Evolutionary conservation across 2,797 vertebrate species (phyloP).

Genomic region (Myotis myotis): DNA sequence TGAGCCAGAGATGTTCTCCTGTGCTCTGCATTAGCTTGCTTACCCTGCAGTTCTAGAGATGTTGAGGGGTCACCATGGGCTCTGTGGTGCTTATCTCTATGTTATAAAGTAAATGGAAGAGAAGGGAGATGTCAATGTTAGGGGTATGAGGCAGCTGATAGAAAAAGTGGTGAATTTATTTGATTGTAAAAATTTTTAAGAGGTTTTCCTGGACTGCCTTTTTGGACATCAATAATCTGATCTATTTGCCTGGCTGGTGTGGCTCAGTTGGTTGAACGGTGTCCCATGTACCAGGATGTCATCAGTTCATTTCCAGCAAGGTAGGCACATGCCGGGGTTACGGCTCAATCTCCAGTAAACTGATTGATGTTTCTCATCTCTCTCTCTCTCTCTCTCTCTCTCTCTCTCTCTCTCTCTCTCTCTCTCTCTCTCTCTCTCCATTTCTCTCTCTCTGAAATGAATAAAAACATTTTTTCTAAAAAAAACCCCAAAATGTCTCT

Average conservation of each 20-base stretch:
- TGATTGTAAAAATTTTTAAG: constrained; percentile 8
- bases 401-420: not conserved
- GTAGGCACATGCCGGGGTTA: not conserved
- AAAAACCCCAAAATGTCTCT: not conserved
- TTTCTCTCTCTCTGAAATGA: not conserved
- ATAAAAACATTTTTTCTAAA: not conserved
- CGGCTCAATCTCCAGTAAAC: not conserved
- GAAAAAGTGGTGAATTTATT: not conserved
- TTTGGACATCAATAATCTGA: constrained; percentile 9
- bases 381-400: not conserved
- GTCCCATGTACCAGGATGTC: not conserved
- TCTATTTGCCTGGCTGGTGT: not conserved
- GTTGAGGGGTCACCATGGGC: no score
- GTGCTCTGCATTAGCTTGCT: not conserved
- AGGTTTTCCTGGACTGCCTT: not conserved
- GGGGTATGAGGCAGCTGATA: not conserved
- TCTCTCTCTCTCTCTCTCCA: not conserved
- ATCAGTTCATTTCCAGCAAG: not conserved
- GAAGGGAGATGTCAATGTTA: not conserved
- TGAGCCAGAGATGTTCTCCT: not conserved
- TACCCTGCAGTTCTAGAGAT: not conserved
- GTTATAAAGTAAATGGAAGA: not conserved
- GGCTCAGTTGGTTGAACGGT: not conserved
- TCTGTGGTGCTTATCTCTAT: not conserved
- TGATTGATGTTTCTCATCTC: not conserved